These are phyloP conservation scores for Elanoides forficatus DNA, from an alignment of 2,113 vertebrate species.

Conservation along the genomic window DNA sequence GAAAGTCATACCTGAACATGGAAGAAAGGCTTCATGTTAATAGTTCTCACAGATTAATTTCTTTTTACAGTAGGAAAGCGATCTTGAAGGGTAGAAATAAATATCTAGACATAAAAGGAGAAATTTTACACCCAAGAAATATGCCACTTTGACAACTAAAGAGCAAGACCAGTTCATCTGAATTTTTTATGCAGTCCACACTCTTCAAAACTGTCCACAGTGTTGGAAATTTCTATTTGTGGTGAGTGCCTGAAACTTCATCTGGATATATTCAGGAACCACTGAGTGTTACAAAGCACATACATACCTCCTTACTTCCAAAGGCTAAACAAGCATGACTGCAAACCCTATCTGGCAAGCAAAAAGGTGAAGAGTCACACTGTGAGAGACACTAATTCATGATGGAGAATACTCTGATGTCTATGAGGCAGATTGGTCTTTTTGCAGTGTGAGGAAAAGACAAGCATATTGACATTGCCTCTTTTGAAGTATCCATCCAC, in stretches of 20 bases:
- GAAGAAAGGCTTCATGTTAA: neutral
- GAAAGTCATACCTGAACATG: neutral
- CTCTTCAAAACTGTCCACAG: neutral
- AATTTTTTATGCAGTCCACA: neutral
- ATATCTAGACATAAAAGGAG: neutral
- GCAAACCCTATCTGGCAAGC: neutral
- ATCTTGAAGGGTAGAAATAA: neutral
- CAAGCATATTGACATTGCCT: neutral
- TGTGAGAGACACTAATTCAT: neutral
- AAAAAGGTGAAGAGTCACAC: neutral
- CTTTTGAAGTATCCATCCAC: slow-evolving; percentile 31
- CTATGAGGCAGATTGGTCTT: neutral
- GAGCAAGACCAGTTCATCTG: neutral
- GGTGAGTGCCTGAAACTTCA: neutral
- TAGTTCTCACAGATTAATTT: neutral
- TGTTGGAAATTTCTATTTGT: neutral
- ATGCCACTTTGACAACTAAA: neutral
- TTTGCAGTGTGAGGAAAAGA: neutral
- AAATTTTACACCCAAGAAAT: neutral
- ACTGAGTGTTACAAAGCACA: neutral
- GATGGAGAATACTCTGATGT: neutral
- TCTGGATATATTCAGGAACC: neutral
- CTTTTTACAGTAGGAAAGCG: neutral
- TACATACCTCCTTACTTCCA: neutral
- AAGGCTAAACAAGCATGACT: neutral